A percentile compares a stretch with the other conserved stretches of the same genome.
These are phyloP conservation scores for Pinctada fucata DNA, from an alignment of 2,888 invertebrate genomes.

Conservation along the genomic window DNA sequence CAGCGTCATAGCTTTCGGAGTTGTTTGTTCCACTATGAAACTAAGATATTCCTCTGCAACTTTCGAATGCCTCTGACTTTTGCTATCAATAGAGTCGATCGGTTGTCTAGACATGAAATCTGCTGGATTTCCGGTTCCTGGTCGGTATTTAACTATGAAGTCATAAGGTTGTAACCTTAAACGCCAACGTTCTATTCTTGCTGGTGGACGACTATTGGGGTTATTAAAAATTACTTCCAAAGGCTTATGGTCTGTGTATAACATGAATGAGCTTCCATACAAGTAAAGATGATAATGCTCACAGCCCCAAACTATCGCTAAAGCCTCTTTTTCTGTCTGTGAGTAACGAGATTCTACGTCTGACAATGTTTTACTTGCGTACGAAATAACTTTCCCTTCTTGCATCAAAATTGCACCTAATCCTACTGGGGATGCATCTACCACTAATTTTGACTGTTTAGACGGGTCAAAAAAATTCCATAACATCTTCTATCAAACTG, in stretches of 20 bases:
- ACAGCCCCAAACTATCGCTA: slow-evolving; percentile 54
- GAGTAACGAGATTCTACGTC: slow-evolving; percentile 50
- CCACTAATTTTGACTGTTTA: slow-evolving; percentile 17
- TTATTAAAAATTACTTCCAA: slow-evolving; percentile 56
- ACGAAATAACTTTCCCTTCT: slow-evolving; percentile 33
- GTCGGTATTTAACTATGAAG: slow-evolving; percentile 25
- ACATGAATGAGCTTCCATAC: slow-evolving; percentile 51
- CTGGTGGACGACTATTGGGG: slow-evolving; percentile 43
- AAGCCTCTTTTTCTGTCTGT: slow-evolving; percentile 55
- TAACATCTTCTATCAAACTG: neutral
- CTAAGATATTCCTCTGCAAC: slow-evolving; percentile 39
- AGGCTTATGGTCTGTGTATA: slow-evolving; percentile 63
- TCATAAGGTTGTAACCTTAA: slow-evolving; percentile 45
- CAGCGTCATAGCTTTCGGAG: slow-evolving; percentile 44
- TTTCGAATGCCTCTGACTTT: slow-evolving; percentile 8
- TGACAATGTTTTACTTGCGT: slow-evolving; percentile 42
- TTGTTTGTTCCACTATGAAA: slow-evolving; percentile 28
- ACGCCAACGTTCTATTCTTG: slow-evolving; percentile 44
- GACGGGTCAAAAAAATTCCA: slow-evolving; percentile 14
- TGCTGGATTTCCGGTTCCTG: slow-evolving; percentile 14
- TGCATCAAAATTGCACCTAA: slow-evolving; percentile 48
- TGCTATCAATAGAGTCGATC: slow-evolving; percentile 17
- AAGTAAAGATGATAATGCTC: slow-evolving; percentile 61
- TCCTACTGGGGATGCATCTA: slow-evolving; percentile 51
- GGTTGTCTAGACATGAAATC: slow-evolving; percentile 43